phyloP scores from a whole-genome alignment of 2,113 vertebrate species.

The Oophaga pumilio region DNA sequence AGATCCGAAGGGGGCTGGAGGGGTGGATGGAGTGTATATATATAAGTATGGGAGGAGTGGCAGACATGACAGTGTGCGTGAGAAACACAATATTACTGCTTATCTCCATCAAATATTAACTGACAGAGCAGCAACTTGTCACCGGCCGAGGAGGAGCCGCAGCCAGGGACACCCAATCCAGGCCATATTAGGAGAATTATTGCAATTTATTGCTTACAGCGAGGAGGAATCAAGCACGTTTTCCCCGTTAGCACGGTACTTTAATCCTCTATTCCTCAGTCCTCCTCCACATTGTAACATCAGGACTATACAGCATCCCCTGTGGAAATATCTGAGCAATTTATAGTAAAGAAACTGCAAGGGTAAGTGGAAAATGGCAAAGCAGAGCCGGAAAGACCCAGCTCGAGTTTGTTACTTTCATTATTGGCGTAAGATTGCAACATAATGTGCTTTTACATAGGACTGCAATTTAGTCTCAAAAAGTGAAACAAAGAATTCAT shows the following conservation, averaged over 20 bases:
- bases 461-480: neutral
- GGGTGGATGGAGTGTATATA: neutral
- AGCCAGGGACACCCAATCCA: neutral
- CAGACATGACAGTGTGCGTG: neutral
- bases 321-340: neutral
- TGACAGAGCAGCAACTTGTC: neutral
- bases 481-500: neutral
- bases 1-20: neutral
- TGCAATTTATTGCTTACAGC: neutral
- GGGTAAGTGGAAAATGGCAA: neutral
- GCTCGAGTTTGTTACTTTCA: neutral
- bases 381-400: neutral
- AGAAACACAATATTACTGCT: neutral
- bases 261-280: neutral
- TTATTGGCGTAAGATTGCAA: no score
- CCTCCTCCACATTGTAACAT: neutral
- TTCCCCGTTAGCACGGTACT: neutral
- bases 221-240: neutral
- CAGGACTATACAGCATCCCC: neutral
- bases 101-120: constrained; percentile 25
- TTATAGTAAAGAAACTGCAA: neutral
- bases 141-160: neutral
- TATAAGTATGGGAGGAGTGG: neutral
- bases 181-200: neutral
- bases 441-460: neutral